Percentiles rank a stretch among this genome's conserved stretches.
These are phyloP conservation scores for Collichthys lucidus DNA, from an alignment of 2,113 vertebrate species.

Conservation along the genomic window DNA sequence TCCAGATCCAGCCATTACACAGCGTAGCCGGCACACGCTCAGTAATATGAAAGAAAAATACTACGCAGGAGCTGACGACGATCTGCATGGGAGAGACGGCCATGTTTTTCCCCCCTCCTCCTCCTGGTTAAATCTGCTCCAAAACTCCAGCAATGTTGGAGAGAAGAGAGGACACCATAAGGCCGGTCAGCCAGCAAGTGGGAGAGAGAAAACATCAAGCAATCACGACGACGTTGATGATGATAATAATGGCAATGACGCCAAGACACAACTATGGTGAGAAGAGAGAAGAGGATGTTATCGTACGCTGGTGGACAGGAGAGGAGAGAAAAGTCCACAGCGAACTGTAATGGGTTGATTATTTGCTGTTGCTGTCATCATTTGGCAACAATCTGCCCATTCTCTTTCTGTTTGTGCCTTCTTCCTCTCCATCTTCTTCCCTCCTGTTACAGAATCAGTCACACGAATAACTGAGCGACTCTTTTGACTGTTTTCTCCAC, in stretches of 20 bases:
- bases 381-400: constrained; percentile 30
- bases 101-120: constrained; percentile 54
- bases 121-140: constrained; percentile 59
- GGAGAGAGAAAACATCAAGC: constrained; percentile 48
- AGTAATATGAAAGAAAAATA: constrained; percentile 61
- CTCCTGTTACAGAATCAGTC: constrained; percentile 42
- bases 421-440: constrained; percentile 36
- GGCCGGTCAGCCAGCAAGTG: constrained; percentile 57
- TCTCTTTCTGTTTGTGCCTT: constrained; percentile 23
- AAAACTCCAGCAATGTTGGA: constrained; percentile 61
- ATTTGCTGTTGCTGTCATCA: constrained; percentile 12
- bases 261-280: constrained; percentile 59
- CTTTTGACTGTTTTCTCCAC: constrained; percentile 12
- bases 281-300: constrained; percentile 43
- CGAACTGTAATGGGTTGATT: constrained; percentile 27
- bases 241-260: constrained; percentile 49
- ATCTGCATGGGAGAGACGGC: constrained; percentile 62
- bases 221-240: constrained; percentile 35
- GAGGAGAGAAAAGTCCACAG: constrained; percentile 39
- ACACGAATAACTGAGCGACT: constrained; percentile 48
- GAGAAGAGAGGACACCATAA: constrained; percentile 63
- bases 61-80: constrained; percentile 62
- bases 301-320: constrained; percentile 24
- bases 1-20: constrained; percentile 57
- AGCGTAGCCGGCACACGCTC: constrained; percentile 44